Evolutionary conservation across 2,797 vertebrate genomes (phyloP).

Genomic region (Alauda arvensis): DNA sequence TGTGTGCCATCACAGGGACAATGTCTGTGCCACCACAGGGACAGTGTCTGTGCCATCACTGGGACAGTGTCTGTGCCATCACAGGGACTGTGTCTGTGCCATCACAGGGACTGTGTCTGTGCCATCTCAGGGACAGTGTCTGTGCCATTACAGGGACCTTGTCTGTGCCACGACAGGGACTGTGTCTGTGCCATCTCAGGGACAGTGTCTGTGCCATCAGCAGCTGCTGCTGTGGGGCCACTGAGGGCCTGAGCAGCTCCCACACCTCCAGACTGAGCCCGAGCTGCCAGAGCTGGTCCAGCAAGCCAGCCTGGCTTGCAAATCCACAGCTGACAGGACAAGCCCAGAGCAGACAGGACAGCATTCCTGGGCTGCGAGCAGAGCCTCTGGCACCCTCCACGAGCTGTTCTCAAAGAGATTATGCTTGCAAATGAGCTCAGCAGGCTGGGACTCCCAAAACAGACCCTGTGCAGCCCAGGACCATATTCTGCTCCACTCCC

Average conservation of each 20-base stretch:
- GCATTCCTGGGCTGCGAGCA: not conserved
- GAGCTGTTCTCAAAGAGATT: not conserved
- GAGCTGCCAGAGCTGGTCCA: slow-evolving; percentile 20
- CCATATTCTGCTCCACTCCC: not conserved
- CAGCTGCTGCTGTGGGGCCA: not conserved
- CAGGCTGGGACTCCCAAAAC: not conserved
- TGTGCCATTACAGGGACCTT: not conserved
- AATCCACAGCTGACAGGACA: slow-evolving; percentile 34
- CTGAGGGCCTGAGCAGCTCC: not conserved
- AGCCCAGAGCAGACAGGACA: not conserved
- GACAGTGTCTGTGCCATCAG: accelerated
- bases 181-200: too few relatives aligned
- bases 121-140: accelerated
- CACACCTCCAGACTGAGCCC: slow-evolving; percentile 5
- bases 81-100: too few relatives aligned
- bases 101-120: accelerated
- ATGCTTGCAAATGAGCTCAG: slow-evolving; percentile 5
- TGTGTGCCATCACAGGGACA: not conserved
- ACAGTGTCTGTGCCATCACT: accelerated
- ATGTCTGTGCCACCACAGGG: not conserved
- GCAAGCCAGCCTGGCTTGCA: slow-evolving; percentile 35
- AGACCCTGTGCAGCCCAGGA: not conserved
- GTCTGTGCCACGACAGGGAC: too few relatives aligned
- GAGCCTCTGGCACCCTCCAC: slow-evolving; percentile 7
- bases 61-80: too few relatives aligned